Percentiles rank a stretch among this genome's conserved stretches.
phyloP scores from a whole-genome alignment of 2,797 vertebrate genomes.

The Mus caroli region DNA sequence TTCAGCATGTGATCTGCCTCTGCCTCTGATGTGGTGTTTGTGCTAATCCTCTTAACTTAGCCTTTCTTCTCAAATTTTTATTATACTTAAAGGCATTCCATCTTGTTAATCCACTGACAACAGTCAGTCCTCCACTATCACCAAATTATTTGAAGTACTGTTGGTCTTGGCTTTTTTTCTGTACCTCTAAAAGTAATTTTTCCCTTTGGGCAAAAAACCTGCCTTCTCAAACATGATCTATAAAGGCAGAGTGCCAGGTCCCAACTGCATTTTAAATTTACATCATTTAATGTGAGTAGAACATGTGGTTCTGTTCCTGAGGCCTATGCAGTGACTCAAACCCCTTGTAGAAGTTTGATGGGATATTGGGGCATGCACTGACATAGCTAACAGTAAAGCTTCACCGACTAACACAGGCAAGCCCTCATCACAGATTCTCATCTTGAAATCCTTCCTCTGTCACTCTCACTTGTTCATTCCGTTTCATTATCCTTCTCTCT shows the following conservation, averaged over 20 bases:
- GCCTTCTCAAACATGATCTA: slow-evolving; percentile 83
- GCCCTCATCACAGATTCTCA: slow-evolving; percentile 5
- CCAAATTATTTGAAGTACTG: slow-evolving; percentile 93
- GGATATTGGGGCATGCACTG: background rate
- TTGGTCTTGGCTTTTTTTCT: slow-evolving; percentile 96
- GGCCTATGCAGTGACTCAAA: slow-evolving; percentile 83
- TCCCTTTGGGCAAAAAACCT: slow-evolving; percentile 84
- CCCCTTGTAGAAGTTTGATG: background rate
- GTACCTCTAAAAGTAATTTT: slow-evolving; percentile 75
- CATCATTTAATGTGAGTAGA: slow-evolving; percentile 81
- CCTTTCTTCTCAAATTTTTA: slow-evolving; percentile 75
- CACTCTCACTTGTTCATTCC: background rate
- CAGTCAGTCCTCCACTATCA: slow-evolving; percentile 82
- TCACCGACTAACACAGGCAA: slow-evolving; percentile 10
- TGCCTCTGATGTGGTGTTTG: slow-evolving; percentile 74
- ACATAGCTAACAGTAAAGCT: background rate
- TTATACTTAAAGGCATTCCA: slow-evolving; percentile 69
- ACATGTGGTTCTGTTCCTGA: slow-evolving; percentile 85
- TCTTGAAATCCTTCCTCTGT: background rate
- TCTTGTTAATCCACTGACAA: slow-evolving; percentile 72
- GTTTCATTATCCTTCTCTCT: background rate
- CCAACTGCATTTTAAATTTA: slow-evolving; percentile 79
- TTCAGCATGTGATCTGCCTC: slow-evolving; percentile 77
- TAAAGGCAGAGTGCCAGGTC: slow-evolving; percentile 12
- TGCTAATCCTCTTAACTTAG: slow-evolving; percentile 70